These are phyloP conservation scores for Aramus guarauna DNA, from an alignment of 2,113 vertebrate genomes.

Conservation along the genomic window DNA sequence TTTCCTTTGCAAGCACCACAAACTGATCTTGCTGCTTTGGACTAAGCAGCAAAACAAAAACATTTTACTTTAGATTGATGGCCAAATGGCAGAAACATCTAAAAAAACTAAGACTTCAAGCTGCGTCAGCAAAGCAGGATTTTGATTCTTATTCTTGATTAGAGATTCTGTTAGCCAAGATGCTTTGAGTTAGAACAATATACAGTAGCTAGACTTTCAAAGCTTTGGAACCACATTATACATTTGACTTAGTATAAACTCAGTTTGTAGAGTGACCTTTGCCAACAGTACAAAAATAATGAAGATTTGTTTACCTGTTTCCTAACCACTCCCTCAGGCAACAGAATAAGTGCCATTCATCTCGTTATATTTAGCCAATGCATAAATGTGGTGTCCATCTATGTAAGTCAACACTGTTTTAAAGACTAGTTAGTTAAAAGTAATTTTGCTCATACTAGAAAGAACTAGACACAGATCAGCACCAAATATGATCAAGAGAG, in stretches of 20 bases:
- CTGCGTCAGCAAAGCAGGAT: constrained; percentile 26
- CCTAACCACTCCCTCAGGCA: constrained; percentile 10
- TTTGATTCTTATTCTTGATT: constrained; percentile 64
- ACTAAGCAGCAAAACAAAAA: constrained; percentile 28
- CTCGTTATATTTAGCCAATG: not conserved
- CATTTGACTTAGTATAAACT: constrained; percentile 37
- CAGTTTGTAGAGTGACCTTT: constrained; percentile 14
- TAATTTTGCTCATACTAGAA: not conserved
- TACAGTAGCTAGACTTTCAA: constrained; percentile 70
- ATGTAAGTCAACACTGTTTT: not conserved
- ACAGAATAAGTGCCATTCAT: not conserved
- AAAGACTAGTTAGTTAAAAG: not conserved
- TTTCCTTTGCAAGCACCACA: constrained; percentile 59
- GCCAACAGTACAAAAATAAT: constrained; percentile 31
- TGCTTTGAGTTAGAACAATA: constrained; percentile 76
- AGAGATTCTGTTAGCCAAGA: constrained; percentile 63
- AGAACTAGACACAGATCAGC: not conserved
- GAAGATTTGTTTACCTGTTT: constrained; percentile 51
- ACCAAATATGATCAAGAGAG: not conserved
- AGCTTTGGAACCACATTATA: constrained; percentile 73
- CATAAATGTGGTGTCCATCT: not conserved
- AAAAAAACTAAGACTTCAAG: constrained; percentile 41
- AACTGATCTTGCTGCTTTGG: constrained; percentile 34
- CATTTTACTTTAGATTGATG: constrained; percentile 14
- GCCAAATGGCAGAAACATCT: constrained; percentile 56